Percentiles rank a stretch among this genome's conserved stretches.
Evolutionary conservation across 1,140 invertebrate genomes (phyloP).

Genomic region (Drosophila suzukii): DNA sequence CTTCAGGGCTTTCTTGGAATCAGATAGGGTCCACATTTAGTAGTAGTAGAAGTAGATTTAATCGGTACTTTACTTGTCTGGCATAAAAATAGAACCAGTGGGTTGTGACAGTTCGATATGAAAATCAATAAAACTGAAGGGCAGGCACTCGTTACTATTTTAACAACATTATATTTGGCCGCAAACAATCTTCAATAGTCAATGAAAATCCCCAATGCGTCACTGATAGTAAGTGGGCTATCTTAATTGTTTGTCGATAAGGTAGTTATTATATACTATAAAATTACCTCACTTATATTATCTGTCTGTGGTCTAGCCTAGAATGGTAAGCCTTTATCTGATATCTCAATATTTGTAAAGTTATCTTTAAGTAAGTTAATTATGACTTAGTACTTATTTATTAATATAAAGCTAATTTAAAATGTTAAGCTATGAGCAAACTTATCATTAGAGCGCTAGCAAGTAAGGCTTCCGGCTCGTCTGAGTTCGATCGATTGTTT

Average conservation of each 20-base stretch:
- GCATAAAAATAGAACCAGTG: slow-evolving; percentile 30
- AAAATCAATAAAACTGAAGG: slow-evolving; percentile 27
- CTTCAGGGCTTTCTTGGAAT: slow-evolving; percentile 9
- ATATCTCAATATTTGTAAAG: slow-evolving; percentile 15
- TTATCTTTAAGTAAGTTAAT: background rate
- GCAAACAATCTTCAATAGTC: slow-evolving; percentile 6
- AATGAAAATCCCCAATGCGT: slow-evolving; percentile 35
- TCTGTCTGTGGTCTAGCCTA: slow-evolving; percentile 4
- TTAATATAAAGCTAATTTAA: no score
- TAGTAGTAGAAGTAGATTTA: slow-evolving; percentile 3
- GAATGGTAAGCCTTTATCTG: slow-evolving; percentile 10
- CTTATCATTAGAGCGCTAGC: no score
- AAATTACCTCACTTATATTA: background rate
- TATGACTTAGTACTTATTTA: no score
- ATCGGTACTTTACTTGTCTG: background rate
- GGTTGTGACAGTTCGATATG: slow-evolving; percentile 19
- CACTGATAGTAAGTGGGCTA: slow-evolving; percentile 1
- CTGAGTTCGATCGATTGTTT: no score
- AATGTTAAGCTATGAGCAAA: no score
- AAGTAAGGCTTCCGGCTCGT: no score
- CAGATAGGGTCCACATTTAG: background rate
- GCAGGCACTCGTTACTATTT: slow-evolving; percentile 11
- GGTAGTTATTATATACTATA: slow-evolving; percentile 7
- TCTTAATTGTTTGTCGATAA: slow-evolving; percentile 26
- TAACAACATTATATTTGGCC: slow-evolving; percentile 17